Evolutionary conservation across 2,113 vertebrate genomes (phyloP), one percentile per base, ranked within the genome.

Genomic region (Phasianus colchicus): DNA sequence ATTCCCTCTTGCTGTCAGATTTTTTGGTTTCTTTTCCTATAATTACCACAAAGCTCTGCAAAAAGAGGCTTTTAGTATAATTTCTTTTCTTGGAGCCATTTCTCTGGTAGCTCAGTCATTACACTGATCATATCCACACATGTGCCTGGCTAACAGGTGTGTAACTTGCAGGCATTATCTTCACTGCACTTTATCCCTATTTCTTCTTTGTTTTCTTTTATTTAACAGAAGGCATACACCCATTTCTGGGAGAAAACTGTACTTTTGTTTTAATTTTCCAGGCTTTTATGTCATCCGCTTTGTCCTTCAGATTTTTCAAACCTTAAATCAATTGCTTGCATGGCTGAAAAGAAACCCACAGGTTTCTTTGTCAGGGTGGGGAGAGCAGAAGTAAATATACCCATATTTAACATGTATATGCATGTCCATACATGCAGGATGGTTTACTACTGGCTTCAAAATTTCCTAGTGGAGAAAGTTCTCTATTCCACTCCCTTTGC

Each of bases 111-210:
- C 16, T 29, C 4, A 17, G 64, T 52, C 21, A 40, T 83, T 45
- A 29, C 3, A 0, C n/a, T 42, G 60, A 38, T 47, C 43, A 2
- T 47, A 54, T 36, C 45, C 55, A 10, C 34, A 6, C 13, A 13
- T 61, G 60, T 47, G 60, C 36, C 45, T 73, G 3, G 45, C n/a
- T 71, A 12, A 25, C 36, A 48, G 29, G 5, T 48, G 22, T 60
- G 38, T n/a, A 21, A 30, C 43, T 58, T 20, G 4, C 10, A 77
- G 13, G 10, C n/a, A 19, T 4, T 45, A 38, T 16, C n/a, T 21
- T 40, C n/a, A 25, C 58, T n/a, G 57, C 0, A 1, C 38, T 25
- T 70, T 25, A 17, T 4, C 9, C 1, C 29, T 9, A 1, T 19
- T 13, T 36, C 9, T 43, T 71, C 4, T 54, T 54, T 16, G 12